Percentiles rank a stretch among this genome's conserved stretches.
Evolutionary conservation across 2,797 vertebrate species (phyloP).

Genomic region (Syndactyla subalaris): DNA sequence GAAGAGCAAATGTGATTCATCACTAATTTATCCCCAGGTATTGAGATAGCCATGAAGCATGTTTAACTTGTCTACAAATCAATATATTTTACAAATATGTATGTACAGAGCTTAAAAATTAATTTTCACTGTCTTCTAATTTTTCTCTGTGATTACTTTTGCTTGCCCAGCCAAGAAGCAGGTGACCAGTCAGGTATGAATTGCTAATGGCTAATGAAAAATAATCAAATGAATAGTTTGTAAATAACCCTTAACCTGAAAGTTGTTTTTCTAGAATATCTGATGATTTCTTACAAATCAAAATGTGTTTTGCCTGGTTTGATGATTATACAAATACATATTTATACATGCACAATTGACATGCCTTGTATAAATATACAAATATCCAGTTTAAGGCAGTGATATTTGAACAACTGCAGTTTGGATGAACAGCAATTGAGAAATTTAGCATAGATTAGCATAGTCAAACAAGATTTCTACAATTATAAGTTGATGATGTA

Average conservation of each 20-base stretch:
- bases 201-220: background rate
- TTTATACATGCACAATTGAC: background rate
- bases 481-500: background rate
- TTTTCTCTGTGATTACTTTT: conserved; percentile 13
- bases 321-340: background rate
- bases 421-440: background rate
- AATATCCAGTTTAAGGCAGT: background rate
- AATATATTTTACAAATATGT: background rate
- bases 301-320: background rate
- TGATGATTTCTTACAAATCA: background rate
- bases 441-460: conserved; percentile 4
- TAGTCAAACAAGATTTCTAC: background rate
- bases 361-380: background rate
- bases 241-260: background rate
- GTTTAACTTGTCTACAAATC: background rate
- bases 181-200: conserved; percentile 25
- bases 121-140: conserved; percentile 2
- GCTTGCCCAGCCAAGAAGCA: background rate
- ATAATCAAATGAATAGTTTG: background rate
- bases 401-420: background rate
- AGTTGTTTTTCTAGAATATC: background rate
- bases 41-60: background rate
- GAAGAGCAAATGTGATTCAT: background rate
- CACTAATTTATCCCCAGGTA: background rate
- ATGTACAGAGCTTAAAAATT: background rate